Conservation (phyloP, 2,113 vertebrate genomes). For the Holacanthus passer region DNA sequence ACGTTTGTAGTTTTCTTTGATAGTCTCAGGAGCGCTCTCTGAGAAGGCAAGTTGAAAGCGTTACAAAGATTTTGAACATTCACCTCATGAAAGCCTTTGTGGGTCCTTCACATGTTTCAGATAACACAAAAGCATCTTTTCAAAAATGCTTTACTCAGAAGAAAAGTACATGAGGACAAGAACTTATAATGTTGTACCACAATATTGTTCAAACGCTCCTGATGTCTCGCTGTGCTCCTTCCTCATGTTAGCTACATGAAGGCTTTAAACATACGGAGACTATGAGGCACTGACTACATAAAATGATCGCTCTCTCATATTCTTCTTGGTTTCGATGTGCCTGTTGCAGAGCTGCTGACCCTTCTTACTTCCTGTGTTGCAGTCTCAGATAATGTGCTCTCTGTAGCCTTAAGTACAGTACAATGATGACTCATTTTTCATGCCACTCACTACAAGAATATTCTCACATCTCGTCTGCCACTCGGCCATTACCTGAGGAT, state of each 20-base stretch:
- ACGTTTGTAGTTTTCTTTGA: not conserved
- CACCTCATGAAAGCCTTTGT: not conserved
- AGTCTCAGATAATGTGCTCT: conserved; percentile 51
- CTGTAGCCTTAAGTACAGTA: conserved; percentile 27
- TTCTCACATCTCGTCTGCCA: conserved; percentile 59
- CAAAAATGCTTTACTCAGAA: not conserved
- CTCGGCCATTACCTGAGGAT: conserved; percentile 57
- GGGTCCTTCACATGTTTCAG: conserved; percentile 1
- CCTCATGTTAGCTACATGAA: not conserved
- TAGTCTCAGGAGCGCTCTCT: not conserved
- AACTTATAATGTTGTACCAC: not conserved
- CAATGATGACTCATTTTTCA: conserved; percentile 63
- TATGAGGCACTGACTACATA: not conserved
- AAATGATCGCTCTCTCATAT: not conserved
- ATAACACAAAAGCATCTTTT: not conserved
- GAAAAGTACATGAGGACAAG: not conserved
- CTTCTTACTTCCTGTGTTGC: conserved; percentile 39
- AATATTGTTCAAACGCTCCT: not conserved
- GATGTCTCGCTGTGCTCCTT: not conserved
- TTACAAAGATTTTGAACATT: not conserved
- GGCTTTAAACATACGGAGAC: not conserved
- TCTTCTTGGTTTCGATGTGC: not conserved
- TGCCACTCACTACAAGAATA: conserved; percentile 59
- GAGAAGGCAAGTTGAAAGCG: not conserved
- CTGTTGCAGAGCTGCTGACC: conserved; percentile 17